Conservation (phyloP, 2,888 invertebrate genomes). For the Julus scanicus region DNA sequence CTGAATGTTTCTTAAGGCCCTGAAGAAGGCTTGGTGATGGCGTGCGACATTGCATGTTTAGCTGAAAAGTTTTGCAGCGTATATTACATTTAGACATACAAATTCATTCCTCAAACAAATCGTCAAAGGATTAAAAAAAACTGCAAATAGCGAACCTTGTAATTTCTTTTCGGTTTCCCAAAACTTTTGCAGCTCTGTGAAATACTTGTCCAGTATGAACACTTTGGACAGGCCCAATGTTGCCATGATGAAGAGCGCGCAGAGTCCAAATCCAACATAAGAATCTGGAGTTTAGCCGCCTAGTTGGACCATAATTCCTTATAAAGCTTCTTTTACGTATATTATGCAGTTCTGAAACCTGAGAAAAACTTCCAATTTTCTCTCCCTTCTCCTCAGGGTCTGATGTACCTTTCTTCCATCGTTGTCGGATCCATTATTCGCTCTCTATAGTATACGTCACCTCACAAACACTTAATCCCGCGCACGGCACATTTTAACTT, state of each 20-base stretch:
- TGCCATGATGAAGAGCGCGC: constrained; percentile 74
- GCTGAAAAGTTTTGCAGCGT: too few species aligned
- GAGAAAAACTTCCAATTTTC: not conserved
- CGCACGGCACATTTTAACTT: too few species aligned
- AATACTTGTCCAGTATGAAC: constrained; percentile 97
- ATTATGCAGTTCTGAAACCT: too few species aligned
- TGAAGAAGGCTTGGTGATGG: too few species aligned
- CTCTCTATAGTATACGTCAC: not conserved
- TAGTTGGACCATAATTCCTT: not conserved
- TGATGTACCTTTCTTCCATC: not conserved
- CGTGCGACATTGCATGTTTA: too few species aligned
- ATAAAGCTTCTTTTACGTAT: not conserved
- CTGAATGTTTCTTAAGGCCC: too few species aligned
- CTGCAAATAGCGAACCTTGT: constrained; percentile 75
- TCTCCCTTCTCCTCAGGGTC: not conserved
- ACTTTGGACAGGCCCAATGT: constrained; percentile 96
- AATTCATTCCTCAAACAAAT: too few species aligned
- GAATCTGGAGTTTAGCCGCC: not conserved
- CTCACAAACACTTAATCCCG: constrained; percentile 18
- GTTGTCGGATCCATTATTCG: not conserved
- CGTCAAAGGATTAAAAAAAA: too few species aligned
- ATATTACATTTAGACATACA: too few species aligned
- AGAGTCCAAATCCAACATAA: constrained; percentile 36
- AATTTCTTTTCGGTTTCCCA: constrained; percentile 96
- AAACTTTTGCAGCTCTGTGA: constrained; percentile 95